phyloP scores from a whole-genome alignment of 2,113 vertebrate genomes.

The Laterallus jamaicensis region DNA sequence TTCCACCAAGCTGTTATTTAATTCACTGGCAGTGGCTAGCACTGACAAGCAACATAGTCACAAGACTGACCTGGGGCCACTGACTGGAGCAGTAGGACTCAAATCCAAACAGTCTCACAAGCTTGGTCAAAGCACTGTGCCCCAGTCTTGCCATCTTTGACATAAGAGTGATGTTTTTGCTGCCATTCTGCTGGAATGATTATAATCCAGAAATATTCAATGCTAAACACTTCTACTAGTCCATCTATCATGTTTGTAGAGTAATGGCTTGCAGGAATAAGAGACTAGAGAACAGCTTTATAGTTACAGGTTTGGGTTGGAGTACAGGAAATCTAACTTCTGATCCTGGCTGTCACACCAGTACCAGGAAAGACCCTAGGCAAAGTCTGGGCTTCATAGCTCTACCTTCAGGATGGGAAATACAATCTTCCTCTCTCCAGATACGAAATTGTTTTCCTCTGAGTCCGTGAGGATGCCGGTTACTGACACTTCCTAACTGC shows the following conservation, averaged over 20 bases:
- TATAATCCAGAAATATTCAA: background rate
- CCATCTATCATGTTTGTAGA: background rate
- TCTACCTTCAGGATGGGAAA: background rate
- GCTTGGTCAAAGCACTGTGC: background rate
- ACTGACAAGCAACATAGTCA: background rate
- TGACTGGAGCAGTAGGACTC: background rate
- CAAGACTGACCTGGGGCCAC: background rate
- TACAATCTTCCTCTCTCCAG: background rate
- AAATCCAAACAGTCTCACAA: background rate
- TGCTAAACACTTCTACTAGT: background rate
- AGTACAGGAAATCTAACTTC: background rate
- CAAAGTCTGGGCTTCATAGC: background rate
- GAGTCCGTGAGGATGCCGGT: background rate
- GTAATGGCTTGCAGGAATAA: background rate
- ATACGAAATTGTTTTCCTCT: background rate
- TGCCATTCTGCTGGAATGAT: background rate
- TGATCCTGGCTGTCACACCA: background rate
- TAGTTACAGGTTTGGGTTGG: background rate
- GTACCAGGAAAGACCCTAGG: background rate
- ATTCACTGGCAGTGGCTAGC: background rate
- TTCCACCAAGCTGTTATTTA: background rate
- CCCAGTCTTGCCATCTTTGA: background rate
- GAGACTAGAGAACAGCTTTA: background rate
- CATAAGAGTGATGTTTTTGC: background rate
- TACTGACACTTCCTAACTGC: background rate